These are phyloP conservation scores for Lucilia cuprina DNA, from an alignment of 1,140 invertebrate species.

Conservation along the genomic window DNA sequence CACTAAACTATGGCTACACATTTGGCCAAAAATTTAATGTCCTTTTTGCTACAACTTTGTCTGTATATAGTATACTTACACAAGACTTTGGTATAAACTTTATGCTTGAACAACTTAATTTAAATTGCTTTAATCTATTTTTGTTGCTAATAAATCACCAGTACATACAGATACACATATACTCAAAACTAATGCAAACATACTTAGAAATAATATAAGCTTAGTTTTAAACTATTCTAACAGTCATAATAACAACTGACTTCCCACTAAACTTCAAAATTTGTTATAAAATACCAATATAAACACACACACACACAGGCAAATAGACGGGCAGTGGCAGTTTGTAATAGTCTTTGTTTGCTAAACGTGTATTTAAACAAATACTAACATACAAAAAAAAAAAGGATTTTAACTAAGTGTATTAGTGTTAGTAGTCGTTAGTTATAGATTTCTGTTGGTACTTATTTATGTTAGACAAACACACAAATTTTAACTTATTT, in stretches of 20 bases:
- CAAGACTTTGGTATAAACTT: not conserved
- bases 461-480: not conserved
- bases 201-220: not conserved
- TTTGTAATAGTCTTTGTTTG: not conserved
- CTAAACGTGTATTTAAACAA: too few relatives aligned
- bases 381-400: too few relatives aligned
- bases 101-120: conserved; percentile 59
- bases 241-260: conserved; percentile 27
- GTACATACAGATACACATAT: not conserved
- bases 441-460: not conserved
- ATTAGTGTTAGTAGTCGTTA: not conserved
- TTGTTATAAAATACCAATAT: not conserved
- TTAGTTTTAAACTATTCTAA: conserved; percentile 11
- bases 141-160: conserved; percentile 62
- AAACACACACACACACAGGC: not conserved
- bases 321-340: not conserved
- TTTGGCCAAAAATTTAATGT: not conserved
- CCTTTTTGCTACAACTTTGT: not conserved
- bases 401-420: too few relatives aligned
- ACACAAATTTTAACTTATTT: too few relatives aligned
- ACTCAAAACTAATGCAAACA: conserved; percentile 4
- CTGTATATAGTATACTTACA: not conserved
- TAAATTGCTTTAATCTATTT: conserved; percentile 63
- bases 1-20: not conserved
- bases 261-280: conserved; percentile 27